Percentiles rank a stretch among this genome's conserved stretches.
These are phyloP conservation scores for Pseudococcus jackbeardsleyi DNA, from an alignment of 2,888 invertebrate species.

Conservation along the genomic window DNA sequence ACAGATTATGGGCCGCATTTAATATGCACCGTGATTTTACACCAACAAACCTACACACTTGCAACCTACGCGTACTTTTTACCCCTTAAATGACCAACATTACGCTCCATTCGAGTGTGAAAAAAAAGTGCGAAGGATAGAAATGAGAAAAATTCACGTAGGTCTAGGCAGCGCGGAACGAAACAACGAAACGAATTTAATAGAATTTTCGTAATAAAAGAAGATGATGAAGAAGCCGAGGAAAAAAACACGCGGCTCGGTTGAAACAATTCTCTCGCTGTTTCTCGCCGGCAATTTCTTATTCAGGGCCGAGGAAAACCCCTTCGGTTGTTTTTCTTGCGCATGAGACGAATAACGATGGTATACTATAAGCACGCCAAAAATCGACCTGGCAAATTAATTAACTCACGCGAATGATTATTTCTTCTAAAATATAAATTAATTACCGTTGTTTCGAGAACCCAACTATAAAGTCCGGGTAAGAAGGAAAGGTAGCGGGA, in stretches of 20 bases:
- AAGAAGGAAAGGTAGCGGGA: background rate
- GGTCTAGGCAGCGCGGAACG: background rate
- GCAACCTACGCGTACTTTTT: background rate
- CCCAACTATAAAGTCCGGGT: background rate
- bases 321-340: constrained; percentile 20
- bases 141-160: constrained; percentile 4
- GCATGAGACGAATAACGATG: background rate
- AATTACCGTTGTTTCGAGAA: constrained; percentile 9
- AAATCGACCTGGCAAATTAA: constrained; percentile 36
- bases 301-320: background rate
- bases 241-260: no score
- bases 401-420: constrained; percentile 38
- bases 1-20: background rate
- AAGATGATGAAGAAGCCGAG: background rate
- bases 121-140: background rate
- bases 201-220: background rate
- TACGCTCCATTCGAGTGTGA: background rate
- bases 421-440: constrained; percentile 37
- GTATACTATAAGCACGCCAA: background rate
- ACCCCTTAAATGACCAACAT: background rate
- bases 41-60: background rate
- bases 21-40: background rate
- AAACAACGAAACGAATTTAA: background rate
- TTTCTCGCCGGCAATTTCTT: background rate
- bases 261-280: background rate